Percentiles rank a stretch among this genome's conserved stretches.
These are phyloP conservation scores for Leucoraja erinaceus DNA, from an alignment of 2,113 vertebrate genomes.

Conservation along the genomic window DNA sequence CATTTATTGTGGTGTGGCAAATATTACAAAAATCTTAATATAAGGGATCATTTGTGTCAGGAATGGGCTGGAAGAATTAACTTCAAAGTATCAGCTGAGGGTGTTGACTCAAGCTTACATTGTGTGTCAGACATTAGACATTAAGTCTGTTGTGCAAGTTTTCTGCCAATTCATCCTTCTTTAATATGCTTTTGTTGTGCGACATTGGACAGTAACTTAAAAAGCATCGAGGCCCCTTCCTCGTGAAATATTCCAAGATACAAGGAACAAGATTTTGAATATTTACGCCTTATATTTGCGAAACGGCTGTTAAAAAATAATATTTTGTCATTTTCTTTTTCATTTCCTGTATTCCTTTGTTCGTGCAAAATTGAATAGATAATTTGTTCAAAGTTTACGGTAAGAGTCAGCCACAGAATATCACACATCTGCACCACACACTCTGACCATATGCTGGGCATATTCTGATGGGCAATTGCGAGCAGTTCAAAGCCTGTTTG, in stretches of 20 bases:
- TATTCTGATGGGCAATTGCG: conserved; percentile 29
- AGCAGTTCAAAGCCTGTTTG: conserved; percentile 16
- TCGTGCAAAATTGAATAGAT: not conserved
- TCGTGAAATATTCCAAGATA: not conserved
- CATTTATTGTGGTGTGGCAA: not conserved
- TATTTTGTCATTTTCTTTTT: not conserved
- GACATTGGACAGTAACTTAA: not conserved
- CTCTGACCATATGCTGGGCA: conserved; percentile 15
- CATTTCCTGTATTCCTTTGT: not conserved
- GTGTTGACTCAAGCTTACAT: not conserved
- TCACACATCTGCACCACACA: conserved; percentile 34
- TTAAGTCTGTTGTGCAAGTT: not conserved
- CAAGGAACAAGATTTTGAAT: not conserved
- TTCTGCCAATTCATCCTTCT: conserved; percentile 21
- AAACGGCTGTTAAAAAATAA: not conserved
- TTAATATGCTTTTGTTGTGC: conserved; percentile 21
- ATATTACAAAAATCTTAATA: not conserved
- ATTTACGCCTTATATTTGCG: not conserved
- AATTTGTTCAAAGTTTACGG: not conserved
- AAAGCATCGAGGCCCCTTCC: not conserved
- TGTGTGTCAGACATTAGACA: not conserved
- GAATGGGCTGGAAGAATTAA: not conserved
- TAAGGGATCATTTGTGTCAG: not conserved
- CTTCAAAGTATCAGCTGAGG: not conserved
- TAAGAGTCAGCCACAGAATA: conserved; percentile 20